Base-by-base conservation (phyloP, 1,140 invertebrate species). In the Mizuhopecten yessoensis region DNA sequence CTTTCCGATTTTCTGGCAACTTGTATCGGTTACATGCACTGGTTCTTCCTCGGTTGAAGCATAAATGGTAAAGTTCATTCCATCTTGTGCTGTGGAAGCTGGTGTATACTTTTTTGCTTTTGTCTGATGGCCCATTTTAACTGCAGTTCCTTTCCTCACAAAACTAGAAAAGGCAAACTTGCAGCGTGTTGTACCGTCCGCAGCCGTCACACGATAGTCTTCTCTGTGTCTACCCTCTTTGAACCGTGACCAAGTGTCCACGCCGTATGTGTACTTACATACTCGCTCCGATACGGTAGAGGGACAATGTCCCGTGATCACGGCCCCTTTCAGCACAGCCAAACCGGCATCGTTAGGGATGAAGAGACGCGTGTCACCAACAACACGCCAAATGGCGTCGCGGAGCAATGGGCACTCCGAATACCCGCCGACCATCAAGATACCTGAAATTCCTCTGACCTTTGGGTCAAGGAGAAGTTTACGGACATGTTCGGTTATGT, bases 201-300 rank as follows among this genome's bases (percentile, higher is more conserved):
- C 45, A 20, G 10, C 45, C 11, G 20, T 10, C 20, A 49, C 45
- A 49, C 45, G 45, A 49, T 49, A 49, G 3, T 49, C 45, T 20
- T 49, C 20, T 49, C 20, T 49, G 13, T 97, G 97, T 94, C 97
- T 96, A 10, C 95, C 89, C 36, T 88, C 33, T 87, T 87, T 87
- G 39, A 89, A 93, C 23, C n/a, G 17, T 0, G 57, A 13, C 23
- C 87, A 45, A 5, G 86, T 36, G 36, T 87, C 91, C 0, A 93
- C 86, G 2, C 93, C 93, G 88, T 94, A 94, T 34, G 92, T 93
- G 87, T 90, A 94, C 49, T 92, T 93, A 15, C 89, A 90, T 13
- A 94, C 42, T n/a, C 93, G 75, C 5, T 86, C 87, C 17, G 89
- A 75, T 20, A 94, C 87, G 0, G 39, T 91, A 20, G 75, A 20